These are phyloP conservation scores for Elephas maximus DNA, from an alignment of 2,113 vertebrate genomes.

Conservation along the genomic window DNA sequence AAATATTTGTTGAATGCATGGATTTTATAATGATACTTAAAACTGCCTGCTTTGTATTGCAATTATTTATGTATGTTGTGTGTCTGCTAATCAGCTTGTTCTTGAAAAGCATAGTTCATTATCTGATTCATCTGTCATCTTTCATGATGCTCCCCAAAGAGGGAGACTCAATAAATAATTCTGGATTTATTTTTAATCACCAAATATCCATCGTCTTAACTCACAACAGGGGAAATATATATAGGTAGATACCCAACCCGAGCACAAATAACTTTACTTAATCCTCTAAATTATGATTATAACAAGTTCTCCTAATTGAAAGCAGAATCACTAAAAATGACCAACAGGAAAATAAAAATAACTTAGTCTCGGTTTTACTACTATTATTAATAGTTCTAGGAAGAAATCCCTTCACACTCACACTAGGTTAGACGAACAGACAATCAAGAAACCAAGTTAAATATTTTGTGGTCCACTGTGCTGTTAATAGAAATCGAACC, in stretches of 20 bases:
- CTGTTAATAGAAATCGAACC: background rate
- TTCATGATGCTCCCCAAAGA: background rate
- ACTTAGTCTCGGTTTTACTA: background rate
- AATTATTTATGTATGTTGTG: background rate
- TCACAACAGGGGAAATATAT: background rate
- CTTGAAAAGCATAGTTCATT: background rate
- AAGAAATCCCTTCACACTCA: background rate
- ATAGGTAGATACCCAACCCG: background rate
- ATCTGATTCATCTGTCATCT: background rate
- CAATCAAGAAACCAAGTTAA: background rate
- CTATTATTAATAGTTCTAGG: background rate
- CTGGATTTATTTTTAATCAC: background rate
- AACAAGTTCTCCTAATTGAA: background rate
- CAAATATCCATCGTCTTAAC: background rate
- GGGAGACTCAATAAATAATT: background rate
- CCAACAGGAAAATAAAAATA: background rate
- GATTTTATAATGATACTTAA: background rate
- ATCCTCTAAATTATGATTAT: background rate
- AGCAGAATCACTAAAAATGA: background rate
- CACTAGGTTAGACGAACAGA: background rate
- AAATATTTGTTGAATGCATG: background rate
- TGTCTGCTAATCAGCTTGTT: background rate
- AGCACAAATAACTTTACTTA: background rate
- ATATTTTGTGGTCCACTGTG: background rate
- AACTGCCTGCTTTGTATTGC: background rate